Percentiles rank a stretch among this genome's conserved stretches.
These are phyloP conservation scores for Thaumatotibia leucotreta DNA, from an alignment of 1,140 invertebrate genomes.

Conservation along the genomic window DNA sequence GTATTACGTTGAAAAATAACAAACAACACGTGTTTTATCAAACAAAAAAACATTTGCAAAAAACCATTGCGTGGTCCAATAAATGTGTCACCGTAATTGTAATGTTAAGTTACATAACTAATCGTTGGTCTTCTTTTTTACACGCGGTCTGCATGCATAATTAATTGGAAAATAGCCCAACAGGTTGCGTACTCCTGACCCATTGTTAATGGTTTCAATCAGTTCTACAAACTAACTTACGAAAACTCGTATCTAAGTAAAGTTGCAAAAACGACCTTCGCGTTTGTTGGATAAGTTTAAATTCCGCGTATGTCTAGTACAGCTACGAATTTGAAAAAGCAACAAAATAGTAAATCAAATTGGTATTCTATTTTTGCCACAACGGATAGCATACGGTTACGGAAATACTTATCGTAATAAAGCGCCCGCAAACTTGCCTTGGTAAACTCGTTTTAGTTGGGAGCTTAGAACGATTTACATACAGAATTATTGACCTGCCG, in stretches of 20 bases:
- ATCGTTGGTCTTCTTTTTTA: neutral
- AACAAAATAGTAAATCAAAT: neutral
- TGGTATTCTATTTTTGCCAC: conserved; percentile 12
- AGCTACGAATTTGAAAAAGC: neutral
- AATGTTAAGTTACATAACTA: neutral
- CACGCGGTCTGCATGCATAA: conserved; percentile 2
- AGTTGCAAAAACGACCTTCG: neutral
- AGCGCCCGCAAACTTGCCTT: neutral
- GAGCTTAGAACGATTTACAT: neutral
- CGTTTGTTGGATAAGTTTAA: neutral
- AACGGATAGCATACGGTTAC: neutral
- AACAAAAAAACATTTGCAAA: no score
- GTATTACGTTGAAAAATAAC: no score
- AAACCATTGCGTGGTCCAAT: neutral
- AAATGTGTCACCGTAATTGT: neutral
- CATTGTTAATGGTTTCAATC: neutral
- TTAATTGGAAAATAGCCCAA: neutral
- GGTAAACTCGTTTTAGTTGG: neutral
- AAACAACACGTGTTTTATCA: no score
- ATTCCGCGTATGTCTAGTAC: neutral
- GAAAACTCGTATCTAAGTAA: neutral
- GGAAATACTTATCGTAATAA: neutral
- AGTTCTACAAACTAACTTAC: neutral
- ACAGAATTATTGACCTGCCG: no score
- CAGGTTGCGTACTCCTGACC: neutral